These are phyloP conservation scores for Jaculus jaculus DNA, from an alignment of 2,113 vertebrate species.

Conservation along the genomic window DNA sequence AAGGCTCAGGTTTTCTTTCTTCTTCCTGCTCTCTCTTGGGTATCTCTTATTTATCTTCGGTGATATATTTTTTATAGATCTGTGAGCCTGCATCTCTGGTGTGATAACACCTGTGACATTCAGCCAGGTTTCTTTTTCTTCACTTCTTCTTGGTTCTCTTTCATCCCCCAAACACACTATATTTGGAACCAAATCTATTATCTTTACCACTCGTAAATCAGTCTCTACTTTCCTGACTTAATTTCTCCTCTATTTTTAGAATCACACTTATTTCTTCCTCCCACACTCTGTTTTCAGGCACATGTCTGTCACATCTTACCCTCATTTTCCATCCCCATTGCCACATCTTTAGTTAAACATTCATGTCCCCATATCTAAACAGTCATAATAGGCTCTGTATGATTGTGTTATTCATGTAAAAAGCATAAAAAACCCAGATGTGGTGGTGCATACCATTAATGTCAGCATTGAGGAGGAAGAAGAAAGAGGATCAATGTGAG, in stretches of 20 bases:
- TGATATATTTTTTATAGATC: not conserved
- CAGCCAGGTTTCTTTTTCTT: not conserved
- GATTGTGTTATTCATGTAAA: slow-evolving; percentile 40
- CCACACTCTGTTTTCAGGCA: slow-evolving; percentile 43
- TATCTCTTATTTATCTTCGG: not conserved
- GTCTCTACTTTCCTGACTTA: not conserved
- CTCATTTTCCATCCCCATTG: slow-evolving; percentile 12
- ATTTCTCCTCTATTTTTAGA: slow-evolving; percentile 18
- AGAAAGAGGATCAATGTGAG: too few relatives aligned
- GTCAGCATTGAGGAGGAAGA: too few relatives aligned
- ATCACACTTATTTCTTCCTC: not conserved
- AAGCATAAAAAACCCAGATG: not conserved
- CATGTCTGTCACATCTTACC: not conserved
- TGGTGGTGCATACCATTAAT: too few relatives aligned
- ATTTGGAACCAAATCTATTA: not conserved
- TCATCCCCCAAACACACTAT: not conserved
- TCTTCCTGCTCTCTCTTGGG: not conserved
- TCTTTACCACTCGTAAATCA: not conserved
- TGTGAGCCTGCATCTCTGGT: not conserved
- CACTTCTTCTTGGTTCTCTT: not conserved
- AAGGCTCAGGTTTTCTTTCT: not conserved
- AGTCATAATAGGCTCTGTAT: not conserved
- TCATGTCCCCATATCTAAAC: not conserved
- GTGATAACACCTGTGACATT: not conserved
- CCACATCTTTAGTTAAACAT: slow-evolving; percentile 26